Evolutionary conservation across 2,113 vertebrate species (phyloP), one percentile per base, ranked within the genome.

Genomic region (Thalassoma bifasciatum): DNA sequence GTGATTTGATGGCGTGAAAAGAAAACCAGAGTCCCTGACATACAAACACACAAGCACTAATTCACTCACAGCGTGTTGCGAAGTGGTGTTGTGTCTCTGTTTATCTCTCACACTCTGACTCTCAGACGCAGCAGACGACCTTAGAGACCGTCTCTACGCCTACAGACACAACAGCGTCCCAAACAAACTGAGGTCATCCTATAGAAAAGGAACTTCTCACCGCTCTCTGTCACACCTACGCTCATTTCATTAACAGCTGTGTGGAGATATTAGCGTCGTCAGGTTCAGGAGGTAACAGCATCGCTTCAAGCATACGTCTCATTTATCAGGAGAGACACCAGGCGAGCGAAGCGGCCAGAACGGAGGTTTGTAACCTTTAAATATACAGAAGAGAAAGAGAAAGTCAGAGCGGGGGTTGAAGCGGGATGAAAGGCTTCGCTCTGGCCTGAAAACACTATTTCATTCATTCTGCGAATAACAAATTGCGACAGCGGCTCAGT

Each of bases 231-330:
- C 46, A 60, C 77, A 72, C 70, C 21, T 37, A 66, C 67, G 74
- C 77, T 71, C 58, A 14, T 77, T 90, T 91, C 90, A 90, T 90
- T 91, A 91, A 60, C 90, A 81, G 67, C 11, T 8, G 61, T 50
- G 65, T 90, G 89, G 23, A 76, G 70, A 83, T 52, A 69, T 85
- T 73, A 83, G 66, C 59, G 36, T 57, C 8, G 70, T 36, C 17
- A 1, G 34, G 34, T 63, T 64, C 26, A 22, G 59, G 10, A 51
- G 63, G 40, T 75, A 66, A 52, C 77, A 50, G 30, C 61, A 59
- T 40, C 2, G 22, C 44, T 1, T 49, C 53, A 77, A 81, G 78
- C 67, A 74, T 44, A 8, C 24, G 19, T 34, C 11, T 66, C 70
- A 72, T 88, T 7, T 70, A 77, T 86, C 78, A 87, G 4, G 23